phyloP scores from a whole-genome alignment of 2,797 vertebrate genomes.

The Alauda arvensis region DNA sequence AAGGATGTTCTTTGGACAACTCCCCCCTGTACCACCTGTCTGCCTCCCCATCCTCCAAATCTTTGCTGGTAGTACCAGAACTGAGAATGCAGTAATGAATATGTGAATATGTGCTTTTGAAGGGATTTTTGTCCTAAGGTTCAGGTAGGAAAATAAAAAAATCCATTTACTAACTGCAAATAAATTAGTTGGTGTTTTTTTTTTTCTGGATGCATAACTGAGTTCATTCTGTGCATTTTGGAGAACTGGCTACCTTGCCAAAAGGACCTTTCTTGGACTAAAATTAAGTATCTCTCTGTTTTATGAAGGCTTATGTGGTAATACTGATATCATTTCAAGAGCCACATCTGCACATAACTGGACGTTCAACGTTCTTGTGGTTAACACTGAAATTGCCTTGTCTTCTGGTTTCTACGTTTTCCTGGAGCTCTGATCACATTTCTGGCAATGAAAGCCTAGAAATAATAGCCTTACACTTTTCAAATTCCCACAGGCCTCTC shows the following conservation, averaged over 20 bases:
- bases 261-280: not conserved
- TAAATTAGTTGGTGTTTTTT: not conserved
- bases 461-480: constrained; percentile 50
- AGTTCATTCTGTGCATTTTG: not conserved
- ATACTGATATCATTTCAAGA: constrained; percentile 15
- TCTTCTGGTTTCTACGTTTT: constrained; percentile 50
- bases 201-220: not conserved
- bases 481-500: constrained; percentile 48
- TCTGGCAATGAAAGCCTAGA: constrained; percentile 45
- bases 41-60: not conserved
- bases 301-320: constrained; percentile 18
- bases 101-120: fast-evolving
- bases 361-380: constrained; percentile 29
- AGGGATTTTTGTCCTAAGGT: not conserved
- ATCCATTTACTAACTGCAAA: not conserved
- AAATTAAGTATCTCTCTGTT: constrained; percentile 33
- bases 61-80: not conserved
- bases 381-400: constrained; percentile 39
- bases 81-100: not conserved
- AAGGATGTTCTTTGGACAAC: not conserved
- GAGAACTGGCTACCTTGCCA: not conserved
- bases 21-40: not conserved
- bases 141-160: not conserved
- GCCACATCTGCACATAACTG: not conserved
- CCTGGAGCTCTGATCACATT: constrained; percentile 42